These are phyloP conservation scores for Nipponia nippon DNA, from an alignment of 2,113 vertebrate genomes.

Conservation along the genomic window DNA sequence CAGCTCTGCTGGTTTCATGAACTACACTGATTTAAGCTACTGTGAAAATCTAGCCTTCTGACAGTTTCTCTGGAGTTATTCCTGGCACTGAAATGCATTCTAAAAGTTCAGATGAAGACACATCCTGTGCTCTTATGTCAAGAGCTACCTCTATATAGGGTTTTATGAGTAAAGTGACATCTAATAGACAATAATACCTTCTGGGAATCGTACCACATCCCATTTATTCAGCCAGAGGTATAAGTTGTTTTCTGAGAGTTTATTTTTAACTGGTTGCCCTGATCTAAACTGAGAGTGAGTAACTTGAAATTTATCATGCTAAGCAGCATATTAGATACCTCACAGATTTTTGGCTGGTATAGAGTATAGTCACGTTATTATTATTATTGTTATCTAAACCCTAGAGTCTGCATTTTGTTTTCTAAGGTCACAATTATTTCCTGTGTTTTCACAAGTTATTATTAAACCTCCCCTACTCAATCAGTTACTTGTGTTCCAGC, in stretches of 20 bases:
- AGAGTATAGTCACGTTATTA: neutral
- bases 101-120: neutral
- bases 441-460: neutral
- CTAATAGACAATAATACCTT: neutral
- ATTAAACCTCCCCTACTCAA: neutral
- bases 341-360: neutral
- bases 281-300: neutral
- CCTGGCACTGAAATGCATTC: neutral
- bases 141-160: neutral
- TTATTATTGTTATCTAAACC: neutral
- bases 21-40: neutral
- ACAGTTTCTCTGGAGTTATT: neutral
- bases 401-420: neutral
- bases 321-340: neutral
- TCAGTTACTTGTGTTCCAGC: neutral
- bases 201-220: neutral
- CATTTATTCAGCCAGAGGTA: neutral
- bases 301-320: neutral
- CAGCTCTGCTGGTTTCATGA: neutral
- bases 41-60: neutral
- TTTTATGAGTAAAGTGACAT: neutral
- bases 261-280: neutral
- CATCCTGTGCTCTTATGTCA: neutral
- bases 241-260: neutral
- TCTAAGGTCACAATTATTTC: neutral